These are phyloP conservation scores for Rachycentron canadum DNA, from an alignment of 2,797 vertebrate genomes.

Conservation along the genomic window DNA sequence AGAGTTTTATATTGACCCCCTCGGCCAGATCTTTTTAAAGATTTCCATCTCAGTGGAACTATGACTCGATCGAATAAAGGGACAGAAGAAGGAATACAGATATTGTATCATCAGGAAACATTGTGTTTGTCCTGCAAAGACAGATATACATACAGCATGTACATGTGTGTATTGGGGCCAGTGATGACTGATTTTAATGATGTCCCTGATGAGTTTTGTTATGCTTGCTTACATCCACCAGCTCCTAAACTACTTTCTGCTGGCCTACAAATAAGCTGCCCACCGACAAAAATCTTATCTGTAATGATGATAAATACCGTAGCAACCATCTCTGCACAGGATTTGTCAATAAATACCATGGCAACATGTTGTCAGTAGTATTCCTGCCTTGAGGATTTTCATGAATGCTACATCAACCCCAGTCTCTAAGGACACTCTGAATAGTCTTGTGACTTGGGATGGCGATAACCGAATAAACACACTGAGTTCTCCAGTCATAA, in stretches of 20 bases:
- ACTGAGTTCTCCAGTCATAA: conserved; percentile 5
- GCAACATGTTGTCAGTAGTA: conserved; percentile 37
- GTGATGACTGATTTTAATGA: conserved; percentile 18
- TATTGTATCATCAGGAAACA: background rate
- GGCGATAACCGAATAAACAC: conserved; percentile 40
- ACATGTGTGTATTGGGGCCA: background rate
- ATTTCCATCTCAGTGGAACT: background rate
- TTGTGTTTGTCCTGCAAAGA: background rate
- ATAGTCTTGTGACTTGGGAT: conserved; percentile 21
- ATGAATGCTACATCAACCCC: conserved; percentile 26
- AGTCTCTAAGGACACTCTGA: conserved; percentile 32
- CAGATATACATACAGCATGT: background rate
- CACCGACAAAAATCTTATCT: conserved; percentile 10
- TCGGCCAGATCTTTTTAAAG: background rate
- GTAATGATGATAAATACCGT: conserved; percentile 54
- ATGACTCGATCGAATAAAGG: background rate
- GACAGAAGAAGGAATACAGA: background rate
- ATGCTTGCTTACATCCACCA: conserved; percentile 14
- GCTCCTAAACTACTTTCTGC: conserved; percentile 5
- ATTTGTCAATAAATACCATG: conserved; percentile 53
- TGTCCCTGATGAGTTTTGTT: conserved; percentile 5
- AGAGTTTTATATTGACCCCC: background rate
- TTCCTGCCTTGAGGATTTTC: conserved; percentile 36
- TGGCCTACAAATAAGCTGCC: conserved; percentile 15
- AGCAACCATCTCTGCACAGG: conserved; percentile 10